Conservation (phyloP, 2,113 vertebrate genomes). For the Myrmecobius fasciatus region DNA sequence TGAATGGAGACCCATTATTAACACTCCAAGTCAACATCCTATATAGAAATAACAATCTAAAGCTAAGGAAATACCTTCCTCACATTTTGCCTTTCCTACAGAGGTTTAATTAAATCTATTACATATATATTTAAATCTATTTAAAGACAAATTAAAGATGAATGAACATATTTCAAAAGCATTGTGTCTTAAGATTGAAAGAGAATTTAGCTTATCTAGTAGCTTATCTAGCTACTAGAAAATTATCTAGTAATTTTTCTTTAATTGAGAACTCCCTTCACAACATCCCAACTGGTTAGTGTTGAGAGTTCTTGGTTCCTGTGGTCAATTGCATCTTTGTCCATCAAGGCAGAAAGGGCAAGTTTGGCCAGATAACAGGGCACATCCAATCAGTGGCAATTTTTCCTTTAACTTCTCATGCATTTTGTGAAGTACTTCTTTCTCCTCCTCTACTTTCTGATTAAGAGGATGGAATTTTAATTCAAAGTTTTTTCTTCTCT, state of each 20-base stretch:
- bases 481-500: too few species aligned
- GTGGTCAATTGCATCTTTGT: too few species aligned
- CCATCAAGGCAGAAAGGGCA: too few species aligned
- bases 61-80: neutral
- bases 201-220: neutral
- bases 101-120: neutral
- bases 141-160: neutral
- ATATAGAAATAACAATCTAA: constrained; percentile 50
- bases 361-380: too few species aligned
- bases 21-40: constrained; percentile 4
- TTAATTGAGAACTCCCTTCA: neutral
- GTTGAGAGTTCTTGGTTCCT: too few species aligned
- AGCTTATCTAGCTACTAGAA: too few species aligned
- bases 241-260: neutral
- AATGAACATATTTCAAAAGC: neutral
- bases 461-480: too few species aligned
- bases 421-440: too few species aligned
- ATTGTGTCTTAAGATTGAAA: neutral
- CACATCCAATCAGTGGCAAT: too few species aligned
- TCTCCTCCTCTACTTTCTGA: too few species aligned
- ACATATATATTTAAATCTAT: neutral
- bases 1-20: constrained; percentile 63
- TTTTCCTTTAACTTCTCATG: too few species aligned
- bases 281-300: neutral
- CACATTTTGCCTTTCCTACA: neutral